A percentile compares a stretch with the other conserved stretches of the same genome.
Conservation (phyloP, 2,113 vertebrate genomes). For the Ifrita kowaldi region DNA sequence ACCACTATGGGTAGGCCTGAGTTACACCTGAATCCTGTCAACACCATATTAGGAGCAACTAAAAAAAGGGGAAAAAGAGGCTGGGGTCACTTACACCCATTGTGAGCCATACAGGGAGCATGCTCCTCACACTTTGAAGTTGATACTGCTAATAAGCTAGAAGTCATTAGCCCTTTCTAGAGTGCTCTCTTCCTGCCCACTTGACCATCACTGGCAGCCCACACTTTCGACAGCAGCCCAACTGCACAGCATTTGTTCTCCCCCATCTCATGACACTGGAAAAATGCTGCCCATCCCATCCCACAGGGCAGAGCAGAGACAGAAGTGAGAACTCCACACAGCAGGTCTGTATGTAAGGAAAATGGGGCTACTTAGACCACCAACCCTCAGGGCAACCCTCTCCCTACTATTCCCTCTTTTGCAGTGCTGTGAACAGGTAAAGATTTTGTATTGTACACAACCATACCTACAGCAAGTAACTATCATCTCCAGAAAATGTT, state of each 20-base stretch:
- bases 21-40: not conserved
- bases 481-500: not conserved
- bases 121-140: not conserved
- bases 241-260: not conserved
- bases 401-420: not conserved
- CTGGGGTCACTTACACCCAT: not conserved
- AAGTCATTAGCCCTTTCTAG: not conserved
- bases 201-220: not conserved
- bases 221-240: not conserved
- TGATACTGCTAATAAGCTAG: not conserved
- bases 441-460: not conserved
- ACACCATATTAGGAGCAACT: not conserved
- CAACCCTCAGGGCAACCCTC: not conserved
- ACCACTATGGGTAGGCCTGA: not conserved
- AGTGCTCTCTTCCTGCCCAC: not conserved
- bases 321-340: not conserved
- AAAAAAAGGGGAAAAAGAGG: not conserved
- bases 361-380: not conserved
- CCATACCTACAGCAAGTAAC: not conserved
- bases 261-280: not conserved
- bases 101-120: not conserved
- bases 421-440: not conserved
- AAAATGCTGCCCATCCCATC: not conserved
- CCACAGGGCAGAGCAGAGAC: not conserved
- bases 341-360: not conserved